Conservation (phyloP, 2,888 invertebrate species). For the Meiosimyza decipiens region DNA sequence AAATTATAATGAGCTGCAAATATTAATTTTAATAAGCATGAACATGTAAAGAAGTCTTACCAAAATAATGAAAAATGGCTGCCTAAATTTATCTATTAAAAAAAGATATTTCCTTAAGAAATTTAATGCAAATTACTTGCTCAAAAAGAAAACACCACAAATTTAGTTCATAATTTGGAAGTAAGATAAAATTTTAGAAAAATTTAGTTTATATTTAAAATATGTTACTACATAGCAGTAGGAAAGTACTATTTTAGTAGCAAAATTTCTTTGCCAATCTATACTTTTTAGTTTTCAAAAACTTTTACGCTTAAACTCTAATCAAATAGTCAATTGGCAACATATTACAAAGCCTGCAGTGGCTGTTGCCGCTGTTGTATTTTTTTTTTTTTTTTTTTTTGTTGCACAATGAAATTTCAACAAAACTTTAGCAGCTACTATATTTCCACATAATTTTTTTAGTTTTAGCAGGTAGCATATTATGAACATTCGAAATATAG, state of each 20-base stretch:
- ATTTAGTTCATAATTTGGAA: too few species aligned
- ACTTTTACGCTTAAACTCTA: background rate
- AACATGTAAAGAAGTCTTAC: too few species aligned
- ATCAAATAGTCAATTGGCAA: too few species aligned
- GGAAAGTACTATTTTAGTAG: conserved; percentile 38
- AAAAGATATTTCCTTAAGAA: conserved; percentile 13
- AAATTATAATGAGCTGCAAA: too few species aligned
- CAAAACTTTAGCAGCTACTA: background rate
- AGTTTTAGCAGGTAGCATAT: background rate
- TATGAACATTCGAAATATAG: too few species aligned
- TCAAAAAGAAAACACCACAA: background rate
- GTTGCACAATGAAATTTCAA: background rate
- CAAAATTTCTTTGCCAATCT: background rate
- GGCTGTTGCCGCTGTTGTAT: too few species aligned
- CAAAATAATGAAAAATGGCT: too few species aligned
- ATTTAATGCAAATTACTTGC: conserved; percentile 5
- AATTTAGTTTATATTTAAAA: conserved; percentile 28
- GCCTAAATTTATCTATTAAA: background rate
- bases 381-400: too few species aligned
- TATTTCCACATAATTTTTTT: background rate
- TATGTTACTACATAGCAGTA: conserved; percentile 18
- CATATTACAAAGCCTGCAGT: too few species aligned
- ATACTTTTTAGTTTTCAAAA: background rate
- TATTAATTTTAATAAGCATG: too few species aligned
- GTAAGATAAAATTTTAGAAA: conserved; percentile 13